phyloP scores from a whole-genome alignment of 1,140 invertebrate species.

The Arctopsyche grandis region DNA sequence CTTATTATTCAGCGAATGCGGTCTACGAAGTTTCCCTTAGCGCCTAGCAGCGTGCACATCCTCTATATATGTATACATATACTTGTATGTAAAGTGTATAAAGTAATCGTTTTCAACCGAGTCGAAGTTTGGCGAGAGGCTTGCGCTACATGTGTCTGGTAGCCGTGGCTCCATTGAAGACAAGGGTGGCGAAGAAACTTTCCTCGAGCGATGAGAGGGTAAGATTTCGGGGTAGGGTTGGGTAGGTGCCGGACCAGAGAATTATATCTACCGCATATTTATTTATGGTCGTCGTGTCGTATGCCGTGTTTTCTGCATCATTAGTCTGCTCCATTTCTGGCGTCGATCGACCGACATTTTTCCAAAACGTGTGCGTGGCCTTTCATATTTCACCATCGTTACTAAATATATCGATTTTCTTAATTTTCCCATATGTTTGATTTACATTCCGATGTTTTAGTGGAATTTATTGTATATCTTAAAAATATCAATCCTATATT shows the following conservation, averaged over 20 bases:
- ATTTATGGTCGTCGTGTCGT: constrained; percentile 10
- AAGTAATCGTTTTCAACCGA: constrained; percentile 47
- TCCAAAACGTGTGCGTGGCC: too few species aligned
- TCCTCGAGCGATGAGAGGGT: too few species aligned
- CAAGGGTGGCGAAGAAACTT: too few species aligned
- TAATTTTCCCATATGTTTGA: too few species aligned
- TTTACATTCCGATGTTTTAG: too few species aligned
- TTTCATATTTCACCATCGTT: too few species aligned
- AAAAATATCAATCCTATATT: too few species aligned
- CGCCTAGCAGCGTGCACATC: not conserved
- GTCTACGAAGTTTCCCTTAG: constrained; percentile 27
- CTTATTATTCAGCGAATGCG: constrained; percentile 49
- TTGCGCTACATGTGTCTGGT: constrained; percentile 13
- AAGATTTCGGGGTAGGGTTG: too few species aligned
- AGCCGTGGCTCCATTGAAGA: not conserved
- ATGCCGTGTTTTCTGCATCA: constrained; percentile 4
- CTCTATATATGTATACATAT: not conserved
- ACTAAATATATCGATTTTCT: too few species aligned
- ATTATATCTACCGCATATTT: not conserved
- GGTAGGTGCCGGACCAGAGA: not conserved
- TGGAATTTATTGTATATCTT: too few species aligned
- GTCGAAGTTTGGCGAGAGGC: constrained; percentile 34
- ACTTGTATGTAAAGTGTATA: constrained; percentile 15
- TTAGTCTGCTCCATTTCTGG: constrained; percentile 1
- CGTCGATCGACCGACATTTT: not conserved